Evolutionary conservation across 2,888 invertebrate species (phyloP), one percentile per base, ranked within the genome.

Genomic region (Brachylomia viminalis): DNA sequence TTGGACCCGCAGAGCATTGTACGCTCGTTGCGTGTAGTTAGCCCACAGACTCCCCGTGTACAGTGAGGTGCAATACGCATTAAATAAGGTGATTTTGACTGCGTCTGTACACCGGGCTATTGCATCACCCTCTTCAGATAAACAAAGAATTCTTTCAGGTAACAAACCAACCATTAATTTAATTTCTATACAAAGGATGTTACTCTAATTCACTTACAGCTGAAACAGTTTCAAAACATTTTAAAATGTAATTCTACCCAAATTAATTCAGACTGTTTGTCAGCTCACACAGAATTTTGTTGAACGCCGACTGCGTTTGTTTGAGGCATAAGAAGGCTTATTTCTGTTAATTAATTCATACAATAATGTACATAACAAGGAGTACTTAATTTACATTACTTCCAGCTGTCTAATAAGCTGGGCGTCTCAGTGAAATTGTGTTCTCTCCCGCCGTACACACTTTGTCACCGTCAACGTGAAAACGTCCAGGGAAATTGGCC

Each of bases 381-480:
- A 84, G 85, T 78, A 81, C 90, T 91, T 92, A 94, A 93, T 94
- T 92, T 88, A 90, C 90, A 91, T 94, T 92, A 93, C 91, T 93
- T 91, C 90, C 92, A 92, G 90, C 89, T 89, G 91, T 91, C 92
- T 94, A 93, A 93, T 93, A 94, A 92, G 92, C 91, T 90, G 87
- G 90, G 88, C 90, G 89, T 93, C 92, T 91, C 90, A 91, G 90
- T 91, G 90, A 93, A 95, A 95, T 93, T 95, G 93, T 94, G 93
- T 93, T 91, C 91, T 88, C 90, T 88, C 83, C 79, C 87, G 86
- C 83, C 89, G 88, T 90, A 90, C 90, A 91, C 93, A 95, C 94
- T 96, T 95, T 95, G 92, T 96, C 95, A 95, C 93, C 94, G 95
- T 93, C 94, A 93, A 93, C 94, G 91, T 93, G 93, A 92, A 93